Base-by-base conservation (phyloP, 1,140 invertebrate genomes). In the Piezodorus guildinii region DNA sequence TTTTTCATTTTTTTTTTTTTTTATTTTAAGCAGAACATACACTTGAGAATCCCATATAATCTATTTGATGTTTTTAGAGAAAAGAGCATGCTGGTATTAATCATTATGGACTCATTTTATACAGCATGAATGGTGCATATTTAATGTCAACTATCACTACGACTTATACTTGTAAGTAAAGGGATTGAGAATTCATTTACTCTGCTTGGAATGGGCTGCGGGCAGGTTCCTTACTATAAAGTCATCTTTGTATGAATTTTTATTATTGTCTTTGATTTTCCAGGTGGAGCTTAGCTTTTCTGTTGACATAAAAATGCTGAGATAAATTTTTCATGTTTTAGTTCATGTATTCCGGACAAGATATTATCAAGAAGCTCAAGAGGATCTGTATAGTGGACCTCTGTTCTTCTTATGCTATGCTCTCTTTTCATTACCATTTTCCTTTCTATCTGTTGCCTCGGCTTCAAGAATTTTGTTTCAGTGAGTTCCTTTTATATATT, bases 351-450 rank as follows among this genome's bases (percentile, higher is more conserved):
- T 90, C 75, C 78, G 92, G n/a, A 90, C 88, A 34, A 79, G 89
- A 25, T 94, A 93, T 73, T 94, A 92, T 66, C 89, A 94, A 73
- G 92, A 95, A 71, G 84, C 87, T 14, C 81, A 91, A 61, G 88
- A 93, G 72, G 90, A 90, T 1, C 74, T 91, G 0, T 95, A 95
- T 71, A 84, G 85, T 16, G 92, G 91, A 3, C 86, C 89, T 0
- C 82, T 90, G 65, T 84, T 94, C 66, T 76, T 94, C 0, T 76
- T 91, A 0, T 84, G 88, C 0, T 90, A 91, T 72, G 85, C 85
- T 60, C 71, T 92, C 0, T 81, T 89, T 9, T 88, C 85, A 4
- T 74, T 94, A 30, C 90, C 91, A 0, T 83, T 93, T 67, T 90
- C 88, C 5, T 80, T 90, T 39, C 73, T 91, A 8, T 84, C 84